These are phyloP conservation scores for Agrotis exclamationis DNA, from an alignment of 2,888 invertebrate species.

Conservation along the genomic window DNA sequence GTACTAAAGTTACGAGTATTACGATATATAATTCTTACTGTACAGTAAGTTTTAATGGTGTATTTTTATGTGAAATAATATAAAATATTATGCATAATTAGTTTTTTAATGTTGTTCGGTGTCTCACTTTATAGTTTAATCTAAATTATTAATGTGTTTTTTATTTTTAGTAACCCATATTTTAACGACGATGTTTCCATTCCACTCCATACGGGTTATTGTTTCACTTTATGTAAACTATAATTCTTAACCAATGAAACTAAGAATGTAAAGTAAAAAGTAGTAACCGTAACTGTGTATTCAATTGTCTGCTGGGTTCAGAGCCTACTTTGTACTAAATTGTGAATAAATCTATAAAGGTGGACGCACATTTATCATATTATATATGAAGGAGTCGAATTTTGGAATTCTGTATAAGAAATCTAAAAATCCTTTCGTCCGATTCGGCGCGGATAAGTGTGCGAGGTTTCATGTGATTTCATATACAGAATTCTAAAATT, in stretches of 20 bases:
- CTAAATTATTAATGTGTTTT: background rate
- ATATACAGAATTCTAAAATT: no score
- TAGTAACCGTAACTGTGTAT: background rate
- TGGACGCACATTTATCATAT: no score
- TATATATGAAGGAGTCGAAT: no score
- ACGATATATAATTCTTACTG: background rate
- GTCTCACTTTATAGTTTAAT: slow-evolving; percentile 9
- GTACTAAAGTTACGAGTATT: background rate
- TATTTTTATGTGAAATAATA: slow-evolving; percentile 8
- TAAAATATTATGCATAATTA: slow-evolving; percentile 3
- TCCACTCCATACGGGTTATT: background rate
- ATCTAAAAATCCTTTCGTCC: no score
- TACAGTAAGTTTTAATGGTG: background rate
- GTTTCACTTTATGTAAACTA: no score
- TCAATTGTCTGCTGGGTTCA: no score
- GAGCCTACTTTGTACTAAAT: no score
- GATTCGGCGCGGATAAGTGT: no score
- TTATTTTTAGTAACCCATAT: background rate
- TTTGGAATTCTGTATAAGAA: no score
- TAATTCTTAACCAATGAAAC: slow-evolving; percentile 2
- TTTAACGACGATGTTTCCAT: background rate
- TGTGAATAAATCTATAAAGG: no score
- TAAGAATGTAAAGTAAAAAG: background rate
- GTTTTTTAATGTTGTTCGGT: background rate
- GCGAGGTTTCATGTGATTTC: no score